Evolutionary conservation across 1,140 invertebrate species (phyloP), one percentile per base, ranked within the genome.

Genomic region (Belonocnema kinseyi): DNA sequence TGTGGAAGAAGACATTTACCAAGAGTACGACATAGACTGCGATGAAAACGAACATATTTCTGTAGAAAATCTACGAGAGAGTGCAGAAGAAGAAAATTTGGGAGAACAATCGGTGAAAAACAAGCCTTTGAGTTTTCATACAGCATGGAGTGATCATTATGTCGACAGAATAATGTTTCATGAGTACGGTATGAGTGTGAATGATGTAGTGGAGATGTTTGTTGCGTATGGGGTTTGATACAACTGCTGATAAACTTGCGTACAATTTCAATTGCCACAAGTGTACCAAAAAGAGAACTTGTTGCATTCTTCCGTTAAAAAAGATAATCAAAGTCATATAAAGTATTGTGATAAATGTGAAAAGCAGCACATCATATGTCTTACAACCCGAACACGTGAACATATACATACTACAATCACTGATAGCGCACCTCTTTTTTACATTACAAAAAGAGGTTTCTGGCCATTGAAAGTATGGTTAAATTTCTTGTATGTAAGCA

Each of bases 401-500:
- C 75, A 17, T 72, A 40, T 52, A 72, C 6, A 40, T 52, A 72
- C 6, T 33, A 16, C 73, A 3, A 77, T 33, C 50, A 77, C 75
- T 26, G 75, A 77, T 54, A 51, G 75, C 1, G 66, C 51, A 0
- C n/a, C 70, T 13, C 26, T 77, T 72, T 77, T 77, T 50, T 26
- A 73, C 13, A 73, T 51, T 13, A 54, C 75, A 3, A 77, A 77
- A 50, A 40, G 70, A 72, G 50, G 46, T 14, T 26, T 71, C 40
- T 77, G 75, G 75, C 75, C 75, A 16, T 40, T 77, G 46, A 53
- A 56, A 50, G 19, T 77, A 73, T 17, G 61, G n/a, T 52, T 77
- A 26, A 77, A 77, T 66, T 46, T 56, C 17, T 50, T 77, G 17
- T 54, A 71, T 50, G 5, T 46, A 7, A 26, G 61, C 17, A 51